Evolutionary conservation across 2,113 vertebrate genomes (phyloP).

Genomic region (Oostethus manadensis): DNA sequence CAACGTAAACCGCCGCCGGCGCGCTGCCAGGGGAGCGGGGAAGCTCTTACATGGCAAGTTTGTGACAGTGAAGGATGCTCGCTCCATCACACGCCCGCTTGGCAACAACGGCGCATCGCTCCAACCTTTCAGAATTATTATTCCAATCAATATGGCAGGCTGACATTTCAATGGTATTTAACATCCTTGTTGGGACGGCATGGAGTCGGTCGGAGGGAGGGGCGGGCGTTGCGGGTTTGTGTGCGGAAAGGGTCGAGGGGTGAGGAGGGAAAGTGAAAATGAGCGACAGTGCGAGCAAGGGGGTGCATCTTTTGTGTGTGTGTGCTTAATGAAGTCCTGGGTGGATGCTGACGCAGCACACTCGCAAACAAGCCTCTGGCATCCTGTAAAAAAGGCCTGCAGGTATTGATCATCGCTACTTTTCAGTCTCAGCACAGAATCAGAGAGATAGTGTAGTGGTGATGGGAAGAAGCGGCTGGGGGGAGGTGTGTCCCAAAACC

Average conservation of each 20-base stretch:
- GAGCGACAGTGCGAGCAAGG: constrained; percentile 33
- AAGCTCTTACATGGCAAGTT: constrained; percentile 68
- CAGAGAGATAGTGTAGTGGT: constrained; percentile 37
- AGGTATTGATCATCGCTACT: constrained; percentile 72
- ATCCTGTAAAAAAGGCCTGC: constrained; percentile 54
- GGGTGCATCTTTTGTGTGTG: constrained; percentile 27
- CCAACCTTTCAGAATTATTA: constrained; percentile 69
- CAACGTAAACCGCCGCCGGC: constrained; percentile 50
- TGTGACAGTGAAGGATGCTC: constrained; percentile 69
- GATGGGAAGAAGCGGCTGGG: neutral
- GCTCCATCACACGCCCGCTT: constrained; percentile 51
- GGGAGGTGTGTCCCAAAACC: constrained; percentile 11
- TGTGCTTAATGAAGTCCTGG: constrained; percentile 65
- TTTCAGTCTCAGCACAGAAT: constrained; percentile 65
- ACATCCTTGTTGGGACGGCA: constrained; percentile 59
- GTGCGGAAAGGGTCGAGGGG: neutral
- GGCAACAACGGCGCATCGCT: constrained; percentile 65
- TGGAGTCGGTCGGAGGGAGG: constrained; percentile 18
- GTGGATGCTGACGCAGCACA: constrained; percentile 67
- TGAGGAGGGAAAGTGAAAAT: constrained; percentile 40
- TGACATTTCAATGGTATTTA: constrained; percentile 76
- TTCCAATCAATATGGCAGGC: constrained; percentile 68
- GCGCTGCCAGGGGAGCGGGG: constrained; percentile 34
- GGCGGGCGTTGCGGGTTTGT: constrained; percentile 2
- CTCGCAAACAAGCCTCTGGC: constrained; percentile 45